A percentile compares a stretch with the other conserved stretches of the same genome.
These are phyloP conservation scores for Irena cyanogastra DNA, from an alignment of 2,113 vertebrate species.

Conservation along the genomic window DNA sequence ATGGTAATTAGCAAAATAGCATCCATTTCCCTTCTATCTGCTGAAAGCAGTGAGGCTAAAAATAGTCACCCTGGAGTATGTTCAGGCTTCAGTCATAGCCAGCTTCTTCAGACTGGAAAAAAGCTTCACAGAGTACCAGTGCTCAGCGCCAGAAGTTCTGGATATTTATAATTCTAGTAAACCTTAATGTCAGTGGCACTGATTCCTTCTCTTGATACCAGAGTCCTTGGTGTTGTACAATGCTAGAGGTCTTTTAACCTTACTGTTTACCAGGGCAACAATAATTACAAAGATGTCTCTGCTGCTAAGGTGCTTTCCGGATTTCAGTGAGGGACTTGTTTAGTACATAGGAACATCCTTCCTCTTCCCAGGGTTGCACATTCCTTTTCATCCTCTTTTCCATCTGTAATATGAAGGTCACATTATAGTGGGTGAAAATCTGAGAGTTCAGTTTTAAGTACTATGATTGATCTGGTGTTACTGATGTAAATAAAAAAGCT, in stretches of 20 bases:
- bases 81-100: not conserved
- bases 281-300: not conserved
- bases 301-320: not conserved
- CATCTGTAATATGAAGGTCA: not conserved
- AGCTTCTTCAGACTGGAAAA: not conserved
- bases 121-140: not conserved
- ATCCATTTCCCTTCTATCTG: constrained; percentile 12
- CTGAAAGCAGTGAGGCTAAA: constrained; percentile 8
- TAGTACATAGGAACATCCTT: not conserved
- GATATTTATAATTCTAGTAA: not conserved
- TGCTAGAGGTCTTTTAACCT: not conserved
- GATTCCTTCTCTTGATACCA: not conserved
- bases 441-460: not conserved
- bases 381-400: not conserved
- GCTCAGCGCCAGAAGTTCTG: not conserved
- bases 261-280: not conserved
- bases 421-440: not conserved
- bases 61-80: constrained; percentile 2
- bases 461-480: not conserved
- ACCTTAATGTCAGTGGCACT: not conserved
- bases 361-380: not conserved
- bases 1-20: constrained; percentile 34
- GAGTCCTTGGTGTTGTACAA: fast-evolving
- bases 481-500: not conserved
- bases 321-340: not conserved